phyloP scores from a whole-genome alignment of 2,888 invertebrate genomes.

The Oxyteleia sp. region DNA sequence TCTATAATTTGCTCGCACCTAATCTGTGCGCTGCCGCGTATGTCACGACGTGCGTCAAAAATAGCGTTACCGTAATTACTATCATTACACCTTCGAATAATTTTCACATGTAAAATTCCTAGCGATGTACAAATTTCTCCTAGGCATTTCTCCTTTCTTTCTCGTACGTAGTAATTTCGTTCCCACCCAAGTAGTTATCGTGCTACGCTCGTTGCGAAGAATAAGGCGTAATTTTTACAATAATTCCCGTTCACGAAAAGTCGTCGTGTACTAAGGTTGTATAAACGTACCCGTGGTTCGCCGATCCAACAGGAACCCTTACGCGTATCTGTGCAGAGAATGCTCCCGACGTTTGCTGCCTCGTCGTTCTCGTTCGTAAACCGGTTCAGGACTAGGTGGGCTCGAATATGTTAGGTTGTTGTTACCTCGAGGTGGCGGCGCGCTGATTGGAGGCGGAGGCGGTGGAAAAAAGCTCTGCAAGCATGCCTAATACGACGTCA shows the following conservation, averaged over 20 bases:
- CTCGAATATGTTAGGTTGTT: slow-evolving; percentile 87
- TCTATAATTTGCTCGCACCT: slow-evolving; percentile 61
- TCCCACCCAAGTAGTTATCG: slow-evolving; percentile 53
- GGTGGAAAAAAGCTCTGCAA: too few species aligned
- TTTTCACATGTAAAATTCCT: slow-evolving; percentile 64
- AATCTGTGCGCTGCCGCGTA: slow-evolving; percentile 40
- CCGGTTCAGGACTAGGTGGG: slow-evolving; percentile 86
- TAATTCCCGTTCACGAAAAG: slow-evolving; percentile 54
- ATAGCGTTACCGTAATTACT: slow-evolving; percentile 68
- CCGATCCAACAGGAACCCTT: slow-evolving; percentile 77
- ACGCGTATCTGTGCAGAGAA: slow-evolving; percentile 86
- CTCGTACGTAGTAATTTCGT: slow-evolving; percentile 27
- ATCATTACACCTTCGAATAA: slow-evolving; percentile 57
- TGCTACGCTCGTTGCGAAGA: slow-evolving; percentile 69
- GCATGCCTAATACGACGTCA: too few species aligned
- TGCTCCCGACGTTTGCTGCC: slow-evolving; percentile 86
- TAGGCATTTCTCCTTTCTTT: slow-evolving; percentile 34
- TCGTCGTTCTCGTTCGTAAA: slow-evolving; percentile 85
- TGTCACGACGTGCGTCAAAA: slow-evolving; percentile 62
- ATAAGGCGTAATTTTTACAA: slow-evolving; percentile 68
- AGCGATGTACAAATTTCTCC: slow-evolving; percentile 69
- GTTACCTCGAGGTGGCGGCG: too few species aligned
- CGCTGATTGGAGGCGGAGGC: too few species aligned
- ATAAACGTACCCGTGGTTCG: slow-evolving; percentile 64
- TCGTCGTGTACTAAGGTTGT: slow-evolving; percentile 49